These are phyloP conservation scores for Napeogenes inachia DNA, from an alignment of 2,888 invertebrate genomes.

Conservation along the genomic window DNA sequence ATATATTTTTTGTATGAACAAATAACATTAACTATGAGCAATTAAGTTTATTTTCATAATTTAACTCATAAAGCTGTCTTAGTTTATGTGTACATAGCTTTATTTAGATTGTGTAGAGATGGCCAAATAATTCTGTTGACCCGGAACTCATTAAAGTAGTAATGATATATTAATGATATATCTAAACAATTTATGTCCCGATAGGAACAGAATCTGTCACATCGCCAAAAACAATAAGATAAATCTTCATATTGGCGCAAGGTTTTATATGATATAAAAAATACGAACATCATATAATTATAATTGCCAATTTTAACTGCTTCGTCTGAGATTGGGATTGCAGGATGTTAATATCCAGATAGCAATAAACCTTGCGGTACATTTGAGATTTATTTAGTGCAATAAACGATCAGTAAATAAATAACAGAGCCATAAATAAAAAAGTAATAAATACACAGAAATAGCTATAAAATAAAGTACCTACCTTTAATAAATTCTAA, in stretches of 20 bases:
- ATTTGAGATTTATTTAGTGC: conserved; percentile 6
- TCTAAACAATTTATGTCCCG: conserved; percentile 35
- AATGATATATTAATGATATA: conserved; percentile 17
- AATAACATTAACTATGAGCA: no score
- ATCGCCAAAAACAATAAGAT: conserved; percentile 54
- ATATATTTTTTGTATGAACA: no score
- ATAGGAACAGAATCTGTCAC: conserved; percentile 49
- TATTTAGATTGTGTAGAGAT: not conserved
- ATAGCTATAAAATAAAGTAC: no score
- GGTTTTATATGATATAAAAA: conserved; percentile 31
- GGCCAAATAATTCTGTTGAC: not conserved
- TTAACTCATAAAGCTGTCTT: no score
- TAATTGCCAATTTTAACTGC: not conserved
- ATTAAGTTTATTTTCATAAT: no score
- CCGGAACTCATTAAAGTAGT: conserved; percentile 5
- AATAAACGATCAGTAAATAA: no score
- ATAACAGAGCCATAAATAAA: no score
- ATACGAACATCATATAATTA: not conserved
- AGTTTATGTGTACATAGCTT: no score
- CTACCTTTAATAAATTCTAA: no score
- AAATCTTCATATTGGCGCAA: conserved; percentile 43
- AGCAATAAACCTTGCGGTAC: conserved; percentile 4
- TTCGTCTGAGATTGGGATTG: not conserved
- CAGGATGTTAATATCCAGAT: conserved; percentile 7
- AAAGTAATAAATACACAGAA: no score